Base-by-base conservation (phyloP, 1,140 invertebrate genomes). In the Drosophila carrolli region DNA sequence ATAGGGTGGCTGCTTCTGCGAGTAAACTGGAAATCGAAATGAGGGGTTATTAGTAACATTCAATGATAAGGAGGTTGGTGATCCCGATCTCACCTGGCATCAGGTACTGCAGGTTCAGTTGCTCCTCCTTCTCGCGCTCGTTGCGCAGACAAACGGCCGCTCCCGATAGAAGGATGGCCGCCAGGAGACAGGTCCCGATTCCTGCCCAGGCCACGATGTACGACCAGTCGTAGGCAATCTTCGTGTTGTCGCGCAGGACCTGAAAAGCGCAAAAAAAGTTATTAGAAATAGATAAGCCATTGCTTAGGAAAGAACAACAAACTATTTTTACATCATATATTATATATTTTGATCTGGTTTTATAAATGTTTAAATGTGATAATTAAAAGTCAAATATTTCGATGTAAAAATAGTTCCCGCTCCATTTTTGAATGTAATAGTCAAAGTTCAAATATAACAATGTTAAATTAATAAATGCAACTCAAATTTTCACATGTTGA, bases 31-130 rank as follows among this genome's bases (percentile, higher is more conserved):
- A 19, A 83, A 67, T 65, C 51, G 79, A 67, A 78, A 53, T 32
- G 29, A 8, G 35, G 38, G 3, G 37, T 8, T 8, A 38, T 71
- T 19, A 59, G 32, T 47, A 7, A 46, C 10, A 32, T 14, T 10
- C 4, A 3, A 14, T 13, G 11, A 5, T 13, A 9, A 10, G 4
- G 10, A 13, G 10, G 4, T 10, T 27, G 13, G 6, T 8, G 7
- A 0, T 48, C 19, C 41, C 7, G 0, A 40, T 44, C 94, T 94
- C 96, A 98, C 97, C 97, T 93, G 97, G 98, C 98, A 98, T 98
- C 93, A 98, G 95, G 94, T 98, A 98, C 94, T 98, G 97, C 96
- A 98, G 97, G 94, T 98, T 98, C 94, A 98, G 96, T 92, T 97
- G 96, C 93, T 98, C 97, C 93, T 98, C 97, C 93, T 96, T 95